Base-by-base conservation (phyloP, 2,113 vertebrate genomes). In the Tricholaema leucomelas region DNA sequence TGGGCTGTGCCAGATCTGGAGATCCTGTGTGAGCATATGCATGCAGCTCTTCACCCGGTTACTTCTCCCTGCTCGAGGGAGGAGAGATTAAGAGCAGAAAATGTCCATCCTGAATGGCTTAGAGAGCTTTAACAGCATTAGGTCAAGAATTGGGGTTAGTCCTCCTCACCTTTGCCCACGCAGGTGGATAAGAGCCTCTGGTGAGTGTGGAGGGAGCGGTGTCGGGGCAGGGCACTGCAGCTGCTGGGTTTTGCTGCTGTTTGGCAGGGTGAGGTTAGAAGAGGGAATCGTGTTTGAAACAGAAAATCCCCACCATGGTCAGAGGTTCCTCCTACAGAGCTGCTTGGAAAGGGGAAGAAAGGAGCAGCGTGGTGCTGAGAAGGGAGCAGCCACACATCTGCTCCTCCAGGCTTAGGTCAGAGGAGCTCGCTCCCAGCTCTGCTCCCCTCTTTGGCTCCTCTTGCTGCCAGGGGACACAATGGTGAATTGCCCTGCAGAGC, bases 71-170 rank as follows among this genome's bases (percentile, higher is more conserved):
- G 76, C 90, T n/a, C 2, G 0, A 58, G 67, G 65, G 50, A 90
- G 79, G 85, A 44, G 85, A 61, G 94, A 91, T 94, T 89, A 95
- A 70, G 66, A 86, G 76, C 87, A 81, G 90, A 78, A 92, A 96
- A 92, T 93, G 94, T 10, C 90, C 74, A 63, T 89, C 74, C 76
- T 85, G 89, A 73, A 87, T 83, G 81, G 81, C 81, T 95, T 92
- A 93, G 46, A 71, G 89, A 83, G 70, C 76, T 87, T 42, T 94
- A 82, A 94, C 82, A 61, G 8, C 84, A 85, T 95, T 75, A 94
- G 76, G 77, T 52, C 70, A 74, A 86, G 90, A 93, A 90, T 38
- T 83, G 61, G 75, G 84, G 75, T 94, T 89, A 95, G 84, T 91
- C 74, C 58, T 92, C 61, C 69, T 76, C 19, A 48, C 77, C 88